Evolutionary conservation across 2,888 invertebrate species (phyloP).

Genomic region (Eulithis testata): DNA sequence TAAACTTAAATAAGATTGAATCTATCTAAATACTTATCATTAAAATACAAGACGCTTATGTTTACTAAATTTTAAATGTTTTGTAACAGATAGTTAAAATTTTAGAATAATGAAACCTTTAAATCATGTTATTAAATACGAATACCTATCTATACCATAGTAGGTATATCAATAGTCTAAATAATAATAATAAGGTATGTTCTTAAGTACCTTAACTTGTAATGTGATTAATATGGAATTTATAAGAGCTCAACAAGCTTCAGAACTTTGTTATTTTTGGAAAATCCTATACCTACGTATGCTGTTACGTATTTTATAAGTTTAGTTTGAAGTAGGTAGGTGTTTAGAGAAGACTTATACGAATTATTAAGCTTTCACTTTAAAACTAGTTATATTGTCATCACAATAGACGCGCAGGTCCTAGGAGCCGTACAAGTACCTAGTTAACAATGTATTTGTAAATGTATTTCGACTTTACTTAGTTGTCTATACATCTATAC

Average conservation of each 20-base stretch:
- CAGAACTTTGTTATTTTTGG: constrained; percentile 1
- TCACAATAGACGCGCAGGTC: constrained; percentile 52
- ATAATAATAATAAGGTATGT: background rate
- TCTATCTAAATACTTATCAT: constrained; percentile 72
- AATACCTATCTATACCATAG: background rate
- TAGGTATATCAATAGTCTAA: constrained; percentile 1
- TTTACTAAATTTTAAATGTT: constrained; percentile 51
- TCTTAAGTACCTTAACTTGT: constrained; percentile 6
- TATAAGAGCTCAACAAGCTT: constrained; percentile 12
- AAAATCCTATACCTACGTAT: constrained; percentile 41
- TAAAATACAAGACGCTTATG: constrained; percentile 59
- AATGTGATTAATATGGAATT: background rate
- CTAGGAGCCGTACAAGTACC: constrained; percentile 35
- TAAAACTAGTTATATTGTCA: constrained; percentile 66
- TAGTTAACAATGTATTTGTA: constrained; percentile 46
- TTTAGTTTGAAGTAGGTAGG: constrained; percentile 8
- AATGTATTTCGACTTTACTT: constrained; percentile 35
- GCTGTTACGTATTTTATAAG: constrained; percentile 39
- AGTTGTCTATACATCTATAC: no score
- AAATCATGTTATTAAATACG: constrained; percentile 21
- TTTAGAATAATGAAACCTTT: constrained; percentile 37
- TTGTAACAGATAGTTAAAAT: constrained; percentile 53
- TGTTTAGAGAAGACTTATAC: constrained; percentile 35
- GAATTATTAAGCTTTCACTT: constrained; percentile 35
- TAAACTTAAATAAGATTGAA: constrained; percentile 75